Percentiles rank a stretch among this genome's conserved stretches.
These are phyloP conservation scores for Octomys mimax DNA, from an alignment of 2,797 vertebrate species.

Conservation along the genomic window DNA sequence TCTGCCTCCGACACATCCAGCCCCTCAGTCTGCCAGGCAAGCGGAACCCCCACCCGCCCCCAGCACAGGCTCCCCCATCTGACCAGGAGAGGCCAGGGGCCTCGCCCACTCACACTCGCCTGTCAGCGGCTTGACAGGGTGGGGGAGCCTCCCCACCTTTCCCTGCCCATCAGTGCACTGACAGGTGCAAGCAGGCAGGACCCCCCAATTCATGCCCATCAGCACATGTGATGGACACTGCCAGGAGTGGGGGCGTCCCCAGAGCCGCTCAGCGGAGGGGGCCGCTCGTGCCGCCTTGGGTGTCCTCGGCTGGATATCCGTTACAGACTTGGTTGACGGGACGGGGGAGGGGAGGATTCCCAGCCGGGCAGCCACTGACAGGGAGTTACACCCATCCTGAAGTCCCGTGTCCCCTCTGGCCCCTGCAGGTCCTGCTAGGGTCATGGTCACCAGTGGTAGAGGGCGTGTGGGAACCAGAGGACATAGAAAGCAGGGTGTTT, in stretches of 20 bases:
- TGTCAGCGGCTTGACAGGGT: constrained; percentile 79
- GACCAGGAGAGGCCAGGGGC: constrained; percentile 76
- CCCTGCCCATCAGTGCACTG: constrained; percentile 75
- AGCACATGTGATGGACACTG: constrained; percentile 81
- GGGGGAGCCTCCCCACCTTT: constrained; percentile 66
- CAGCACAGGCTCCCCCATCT: constrained; percentile 34
- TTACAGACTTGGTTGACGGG: constrained; percentile 5
- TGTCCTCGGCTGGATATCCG: neutral
- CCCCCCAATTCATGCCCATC: constrained; percentile 81
- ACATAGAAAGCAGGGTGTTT: neutral
- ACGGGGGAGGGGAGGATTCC: constrained; percentile 61
- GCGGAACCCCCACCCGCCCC: constrained; percentile 63
- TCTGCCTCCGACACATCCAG: neutral
- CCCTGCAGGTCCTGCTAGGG: neutral
- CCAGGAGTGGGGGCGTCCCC: constrained; percentile 58
- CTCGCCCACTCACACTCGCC: constrained; percentile 63
- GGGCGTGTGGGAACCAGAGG: neutral
- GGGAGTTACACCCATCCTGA: neutral
- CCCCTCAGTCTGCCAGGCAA: constrained; percentile 76
- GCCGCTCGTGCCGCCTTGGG: constrained; percentile 36
- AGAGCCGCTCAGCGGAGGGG: constrained; percentile 55
- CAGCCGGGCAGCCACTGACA: constrained; percentile 38
- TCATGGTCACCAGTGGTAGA: neutral
- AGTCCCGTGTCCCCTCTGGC: neutral
- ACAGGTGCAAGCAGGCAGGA: constrained; percentile 82